Base-by-base conservation (phyloP, 2,113 vertebrate genomes). In the Patagioenas fasciata region DNA sequence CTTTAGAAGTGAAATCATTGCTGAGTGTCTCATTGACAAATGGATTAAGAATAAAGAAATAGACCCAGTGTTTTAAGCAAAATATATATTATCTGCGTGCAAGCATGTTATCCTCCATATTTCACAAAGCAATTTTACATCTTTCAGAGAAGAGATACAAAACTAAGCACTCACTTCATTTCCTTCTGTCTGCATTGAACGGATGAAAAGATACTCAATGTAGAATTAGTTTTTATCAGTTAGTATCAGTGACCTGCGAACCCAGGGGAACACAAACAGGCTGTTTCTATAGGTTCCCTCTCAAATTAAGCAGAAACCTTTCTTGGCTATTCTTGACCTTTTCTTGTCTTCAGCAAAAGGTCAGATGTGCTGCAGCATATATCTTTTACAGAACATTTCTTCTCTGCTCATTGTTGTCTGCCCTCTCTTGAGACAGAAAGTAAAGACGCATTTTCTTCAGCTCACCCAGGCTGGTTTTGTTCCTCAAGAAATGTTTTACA, bases 251-350 rank as follows among this genome's bases (percentile, higher is more conserved):
- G 82, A 95, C 94, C 96, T 95, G 81, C 93, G 90, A 94, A 90
- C 93, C 79, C 81, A 61, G 34, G 26, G 54, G 88, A 94, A 56
- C 82, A 38, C 70, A 93, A 78, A 40, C 72, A 70, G 85, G 34
- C 75, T 85, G 34, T 32, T 95, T 82, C 89, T 85, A 38, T 70
- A 56, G 69, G 34, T 57, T 96, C 89, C 47, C 71, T 86, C 84
- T 95, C 92, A 96, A 90, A 95, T 93, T 84, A 94, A 94, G 57
- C 83, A 91, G 74, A 95, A 97, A 85, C 72, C 85, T 89, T 93
- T 74, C 74, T 32, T 82, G 73, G 62, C 88, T 91, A 12, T 69
- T 87, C 65, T 51, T 94, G 92, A 97, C 91, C 86, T 96, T 92
- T 95, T 86, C 70, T 67, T 91, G 69, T 75, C 88, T 91, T 66